Base-by-base conservation (phyloP, 2,797 vertebrate species). In the Anabas testudineus region DNA sequence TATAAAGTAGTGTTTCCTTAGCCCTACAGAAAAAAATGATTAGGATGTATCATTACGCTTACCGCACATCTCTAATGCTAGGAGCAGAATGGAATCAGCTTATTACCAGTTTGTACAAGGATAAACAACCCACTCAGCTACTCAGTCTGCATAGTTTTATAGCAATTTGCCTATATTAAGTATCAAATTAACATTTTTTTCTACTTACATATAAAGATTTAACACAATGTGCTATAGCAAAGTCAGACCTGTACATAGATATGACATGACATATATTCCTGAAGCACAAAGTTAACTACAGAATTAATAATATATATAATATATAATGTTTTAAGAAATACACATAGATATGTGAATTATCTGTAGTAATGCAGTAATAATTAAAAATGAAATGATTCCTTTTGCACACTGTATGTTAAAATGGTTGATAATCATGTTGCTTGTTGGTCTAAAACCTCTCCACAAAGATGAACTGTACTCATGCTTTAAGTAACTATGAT, bases 41-140 rank as follows among this genome's bases (percentile, higher is more conserved):
- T 90, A 85, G 90, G 89, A 75, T 83, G 87, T 36, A 84, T 91
- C 86, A 87, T 90, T 91, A 92, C 81, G 47, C 87, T 90, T 83
- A 84, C 73, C 86, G 87, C n/a, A n/a, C n/a, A 82, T 88, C 82
- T 90, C 91, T 82, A 87, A 83, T 86, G 91, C 90, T 89, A 53
- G 76, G 74, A 89, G 89, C 90, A 89, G 88, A 89, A 90, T 79
- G 83, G 76, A 93, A 89, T 91, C 90, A 87, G 88, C 90, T 92
- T 92, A 93, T 93, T 94, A 93, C 85, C 89, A 92, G 81, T 87
- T 87, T 88, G 87, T 89, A 86, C 87, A 83, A 85, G 92, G 91
- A 91, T 91, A 81, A 93, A 85, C 90, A 85, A 89, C 85, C 86
- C 91, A 92, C 92, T 91, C 92, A 92, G 84, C 67, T 57, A 67